A percentile compares a stretch with the other conserved stretches of the same genome.
Conservation (phyloP, 2,797 vertebrate species). For the Propithecus perrieri region DNA sequence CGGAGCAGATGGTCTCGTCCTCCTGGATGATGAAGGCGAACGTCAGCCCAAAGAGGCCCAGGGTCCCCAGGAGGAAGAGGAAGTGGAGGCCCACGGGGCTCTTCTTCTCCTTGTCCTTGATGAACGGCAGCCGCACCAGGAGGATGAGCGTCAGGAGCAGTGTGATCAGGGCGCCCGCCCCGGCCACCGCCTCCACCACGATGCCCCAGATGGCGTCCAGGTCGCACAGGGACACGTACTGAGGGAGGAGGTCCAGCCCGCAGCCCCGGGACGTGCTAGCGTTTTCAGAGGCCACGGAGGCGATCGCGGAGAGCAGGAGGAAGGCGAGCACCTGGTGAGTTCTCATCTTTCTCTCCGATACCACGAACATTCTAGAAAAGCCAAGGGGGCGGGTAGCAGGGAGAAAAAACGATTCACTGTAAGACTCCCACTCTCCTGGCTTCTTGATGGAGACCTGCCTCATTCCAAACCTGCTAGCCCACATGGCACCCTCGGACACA, state of each 20-base stretch:
- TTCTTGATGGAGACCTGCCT: neutral
- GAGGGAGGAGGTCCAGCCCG: constrained; percentile 91
- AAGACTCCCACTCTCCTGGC: neutral
- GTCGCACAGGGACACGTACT: constrained; percentile 94
- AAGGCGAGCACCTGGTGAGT: constrained; percentile 84
- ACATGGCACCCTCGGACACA: fast-evolving
- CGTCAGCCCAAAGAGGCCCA: constrained; percentile 94
- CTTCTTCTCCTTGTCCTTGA: constrained; percentile 95
- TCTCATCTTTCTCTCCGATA: constrained; percentile 86
- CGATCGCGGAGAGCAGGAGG: constrained; percentile 88
- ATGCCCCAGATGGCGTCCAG: constrained; percentile 98
- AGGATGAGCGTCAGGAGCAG: constrained; percentile 91
- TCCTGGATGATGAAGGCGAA: constrained; percentile 95
- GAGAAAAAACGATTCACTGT: neutral
- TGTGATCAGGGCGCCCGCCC: constrained; percentile 90
- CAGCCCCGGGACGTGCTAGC: constrained; percentile 92
- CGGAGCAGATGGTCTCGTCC: constrained; percentile 91
- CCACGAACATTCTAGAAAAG: neutral
- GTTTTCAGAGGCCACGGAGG: constrained; percentile 88
- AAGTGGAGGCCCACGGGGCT: constrained; percentile 93
- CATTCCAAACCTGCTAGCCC: neutral
- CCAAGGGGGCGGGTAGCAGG: neutral
- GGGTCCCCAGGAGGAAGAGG: constrained; percentile 93
- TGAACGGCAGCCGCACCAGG: constrained; percentile 92
- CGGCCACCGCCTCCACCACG: constrained; percentile 92